These are phyloP conservation scores for Ornithorhynchus anatinus DNA, from an alignment of 2,113 vertebrate genomes.

Conservation along the genomic window DNA sequence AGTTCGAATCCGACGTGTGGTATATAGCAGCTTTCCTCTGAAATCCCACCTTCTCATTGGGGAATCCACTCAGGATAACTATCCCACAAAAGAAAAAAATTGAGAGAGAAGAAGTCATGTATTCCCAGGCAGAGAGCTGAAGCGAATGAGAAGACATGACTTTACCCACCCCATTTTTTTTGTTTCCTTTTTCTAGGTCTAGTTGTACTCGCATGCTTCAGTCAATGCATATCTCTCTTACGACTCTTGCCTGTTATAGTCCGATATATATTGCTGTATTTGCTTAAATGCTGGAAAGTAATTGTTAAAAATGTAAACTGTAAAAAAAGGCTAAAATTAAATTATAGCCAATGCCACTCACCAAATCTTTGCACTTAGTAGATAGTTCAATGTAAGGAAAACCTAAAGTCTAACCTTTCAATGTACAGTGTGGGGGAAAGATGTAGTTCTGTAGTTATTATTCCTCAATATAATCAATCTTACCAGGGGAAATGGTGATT, in stretches of 20 bases:
- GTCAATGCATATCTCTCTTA: background rate
- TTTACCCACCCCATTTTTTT: background rate
- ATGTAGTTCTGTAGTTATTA: conserved; percentile 53
- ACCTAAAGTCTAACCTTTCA: conserved; percentile 32
- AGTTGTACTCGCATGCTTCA: conserved; percentile 25
- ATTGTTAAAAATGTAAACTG: conserved; percentile 69
- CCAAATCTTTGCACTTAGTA: conserved; percentile 76
- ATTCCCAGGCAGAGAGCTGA: too few relatives aligned
- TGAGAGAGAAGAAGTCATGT: too few relatives aligned
- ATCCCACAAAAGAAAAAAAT: background rate
- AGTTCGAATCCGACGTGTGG: background rate
- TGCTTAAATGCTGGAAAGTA: conserved; percentile 66
- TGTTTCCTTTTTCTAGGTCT: background rate
- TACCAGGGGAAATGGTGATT: conserved; percentile 44
- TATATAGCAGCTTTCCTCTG: too few relatives aligned
- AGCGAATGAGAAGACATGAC: conserved; percentile 10
- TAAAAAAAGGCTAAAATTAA: conserved; percentile 59
- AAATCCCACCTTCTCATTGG: background rate
- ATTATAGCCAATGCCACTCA: conserved; percentile 67
- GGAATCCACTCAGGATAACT: background rate
- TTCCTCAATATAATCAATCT: conserved; percentile 50
- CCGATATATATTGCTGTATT: conserved; percentile 64
- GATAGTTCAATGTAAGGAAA: conserved; percentile 72
- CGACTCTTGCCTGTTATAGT: conserved; percentile 54
- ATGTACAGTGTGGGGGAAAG: conserved; percentile 57